Base-by-base conservation (phyloP, 2,113 vertebrate genomes). In the Platycercus adscitus region DNA sequence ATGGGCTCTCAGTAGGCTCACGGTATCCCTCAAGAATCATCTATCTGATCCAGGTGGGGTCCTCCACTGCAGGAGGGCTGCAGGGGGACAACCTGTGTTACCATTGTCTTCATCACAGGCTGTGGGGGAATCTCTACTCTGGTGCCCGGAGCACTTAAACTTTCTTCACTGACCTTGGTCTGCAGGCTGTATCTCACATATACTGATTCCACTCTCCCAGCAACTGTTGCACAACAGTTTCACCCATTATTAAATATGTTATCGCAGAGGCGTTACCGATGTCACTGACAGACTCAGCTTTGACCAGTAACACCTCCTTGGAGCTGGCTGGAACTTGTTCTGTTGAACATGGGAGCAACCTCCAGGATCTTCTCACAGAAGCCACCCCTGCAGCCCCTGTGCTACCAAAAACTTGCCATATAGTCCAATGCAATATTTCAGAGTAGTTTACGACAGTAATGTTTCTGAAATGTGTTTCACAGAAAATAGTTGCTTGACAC, bases 191-290 rank as follows among this genome's bases (percentile, higher is more conserved):
- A 64, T 80, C 50, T 84, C 58, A 29, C 10, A 17, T 46, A n/a
- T 39, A 10, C 44, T 58, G 28, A n/a, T 12, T 85, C 16, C 28
- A 24, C 18, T 53, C 29, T 68, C 10, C 19, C 1, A 2, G 13
- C 23, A 65, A 17, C 12, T 83, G 44, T 25, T 52, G 26, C 56
- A 17, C 10, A 58, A 16, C 2, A 2, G 3, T 5, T 72, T 78
- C 20, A 28, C 4, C 6, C 21, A 37, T 41, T 53, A 46, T 73
- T 44, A 44, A 80, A 23, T 11, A 21, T 3, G 3, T 55, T 49
- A 35, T 15, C n/a, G 14, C 35, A 68, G 46, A 79, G 13, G 7
- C 0, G 0, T 6, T 68, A n/a, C 13, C 13, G 49, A 6, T 0
- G 0, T 14, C 9, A 6, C 6, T 31, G 37, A 19, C 13, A 17